A percentile compares a stretch with the other conserved stretches of the same genome.
phyloP scores from a whole-genome alignment of 2,797 vertebrate species.

The Acomys russatus region DNA sequence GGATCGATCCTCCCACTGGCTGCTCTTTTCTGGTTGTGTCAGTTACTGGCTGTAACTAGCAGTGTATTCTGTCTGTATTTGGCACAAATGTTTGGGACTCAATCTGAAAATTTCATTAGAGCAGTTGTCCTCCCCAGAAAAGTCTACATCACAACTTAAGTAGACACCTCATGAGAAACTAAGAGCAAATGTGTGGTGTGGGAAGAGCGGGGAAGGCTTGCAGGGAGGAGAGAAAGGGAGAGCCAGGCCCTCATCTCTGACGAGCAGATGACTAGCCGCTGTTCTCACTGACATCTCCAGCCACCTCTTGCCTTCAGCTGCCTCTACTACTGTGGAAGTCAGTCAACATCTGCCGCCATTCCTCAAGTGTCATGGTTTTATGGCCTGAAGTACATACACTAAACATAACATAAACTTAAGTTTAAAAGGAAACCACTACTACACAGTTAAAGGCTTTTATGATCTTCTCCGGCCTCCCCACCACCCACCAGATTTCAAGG shows the following conservation, averaged over 20 bases:
- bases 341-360: neutral
- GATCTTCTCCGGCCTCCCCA: neutral
- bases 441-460: neutral
- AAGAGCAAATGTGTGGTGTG: neutral
- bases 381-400: neutral
- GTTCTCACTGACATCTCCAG: neutral
- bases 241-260: neutral
- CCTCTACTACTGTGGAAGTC: neutral
- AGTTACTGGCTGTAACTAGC: neutral
- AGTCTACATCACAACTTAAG: constrained; percentile 45
- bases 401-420: neutral
- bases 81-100: constrained; percentile 47
- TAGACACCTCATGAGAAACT: neutral
- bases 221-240: neutral
- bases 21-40: neutral
- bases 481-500: neutral
- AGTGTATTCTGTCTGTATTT: neutral
- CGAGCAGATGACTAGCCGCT: neutral
- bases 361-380: neutral
- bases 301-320: too few relatives aligned
- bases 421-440: neutral
- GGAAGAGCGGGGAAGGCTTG: neutral
- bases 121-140: neutral
- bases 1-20: neutral
- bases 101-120: neutral